A percentile compares a stretch with the other conserved stretches of the same genome.
These are phyloP conservation scores for Pseudolycoriella hygida DNA, from an alignment of 2,888 invertebrate genomes.

Conservation along the genomic window DNA sequence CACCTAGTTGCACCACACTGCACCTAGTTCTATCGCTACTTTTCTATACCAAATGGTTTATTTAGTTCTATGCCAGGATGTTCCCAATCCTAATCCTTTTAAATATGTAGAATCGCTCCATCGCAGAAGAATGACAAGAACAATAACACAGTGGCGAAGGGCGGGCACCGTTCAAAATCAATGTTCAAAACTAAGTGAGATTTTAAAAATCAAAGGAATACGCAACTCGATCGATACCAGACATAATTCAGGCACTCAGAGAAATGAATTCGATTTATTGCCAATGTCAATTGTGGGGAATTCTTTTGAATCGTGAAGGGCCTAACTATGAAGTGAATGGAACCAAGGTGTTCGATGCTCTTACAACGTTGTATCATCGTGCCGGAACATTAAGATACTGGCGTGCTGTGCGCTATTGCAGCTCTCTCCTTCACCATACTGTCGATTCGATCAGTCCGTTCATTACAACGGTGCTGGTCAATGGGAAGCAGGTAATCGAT, in stretches of 20 bases:
- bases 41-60: too few species aligned
- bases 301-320: conserved; percentile 66
- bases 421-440: conserved; percentile 80
- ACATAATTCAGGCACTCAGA: conserved; percentile 55
- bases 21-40: too few species aligned
- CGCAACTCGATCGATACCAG: conserved; percentile 45
- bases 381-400: conserved; percentile 78
- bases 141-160: too few species aligned
- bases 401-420: conserved; percentile 89
- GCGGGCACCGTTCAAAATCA: too few species aligned
- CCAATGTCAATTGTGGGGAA: conserved; percentile 68
- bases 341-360: conserved; percentile 43
- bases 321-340: conserved; percentile 54
- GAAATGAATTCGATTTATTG: conserved; percentile 55
- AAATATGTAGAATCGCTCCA: too few species aligned
- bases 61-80: too few species aligned
- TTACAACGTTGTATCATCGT: conserved; percentile 56
- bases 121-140: too few species aligned
- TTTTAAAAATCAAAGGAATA: conserved; percentile 41
- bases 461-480: conserved; percentile 91
- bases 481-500: conserved; percentile 93
- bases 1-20: too few species aligned
- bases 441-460: conserved; percentile 98
- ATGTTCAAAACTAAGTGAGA: too few species aligned
- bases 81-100: too few species aligned